Base-by-base conservation (phyloP, 2,797 vertebrate species). In the Philypnodon macrostomus region DNA sequence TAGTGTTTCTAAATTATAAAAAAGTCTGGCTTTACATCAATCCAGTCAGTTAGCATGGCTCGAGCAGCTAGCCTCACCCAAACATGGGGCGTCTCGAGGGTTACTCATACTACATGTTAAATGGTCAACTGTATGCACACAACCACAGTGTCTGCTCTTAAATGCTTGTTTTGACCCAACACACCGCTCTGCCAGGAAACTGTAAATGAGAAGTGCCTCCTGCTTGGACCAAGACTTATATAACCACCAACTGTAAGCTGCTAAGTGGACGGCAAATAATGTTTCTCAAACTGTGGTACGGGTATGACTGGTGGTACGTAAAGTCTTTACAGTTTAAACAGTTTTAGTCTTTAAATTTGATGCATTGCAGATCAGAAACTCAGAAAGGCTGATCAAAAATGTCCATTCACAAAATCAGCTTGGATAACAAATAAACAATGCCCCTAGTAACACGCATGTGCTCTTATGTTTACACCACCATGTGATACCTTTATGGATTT, bases 91-190 rank as follows among this genome's bases (percentile, higher is more conserved):
- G 3, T 21, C 13, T 23, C 18, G 8, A 15, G 12, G 14, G 36
- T 58, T 47, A 54, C 31, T 58, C 9, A 42, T 23, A 1, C 11
- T 4, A 33, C 45, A 32, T 53, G 56, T 36, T 62, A 19, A 46
- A 37, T 8, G 21, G 31, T 15, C 3, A 49, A 31, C 15, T n/a
- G 48, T 44, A 45, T 23, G 24, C 47, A 46, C 24, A 32, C 49
- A 37, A 23, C 12, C 11, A 2, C 45, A 21, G 15, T 19, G 18
- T 24, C 19, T 39, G 4, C 49, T 52, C 17, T 52, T 16, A 18
- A 61, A 54, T 5, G 30, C 39, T 60, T 53, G 35, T 46, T 58
- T 66, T 32, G n/a, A 55, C 14, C 37, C 55, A 73, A 62, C 50
- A 50, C 10, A 18, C 10, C 24, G 19, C 21, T 12, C 26, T 58